These are phyloP conservation scores for Halcyon leucocephala DNA, from an alignment of 2,797 vertebrate species.

Conservation along the genomic window DNA sequence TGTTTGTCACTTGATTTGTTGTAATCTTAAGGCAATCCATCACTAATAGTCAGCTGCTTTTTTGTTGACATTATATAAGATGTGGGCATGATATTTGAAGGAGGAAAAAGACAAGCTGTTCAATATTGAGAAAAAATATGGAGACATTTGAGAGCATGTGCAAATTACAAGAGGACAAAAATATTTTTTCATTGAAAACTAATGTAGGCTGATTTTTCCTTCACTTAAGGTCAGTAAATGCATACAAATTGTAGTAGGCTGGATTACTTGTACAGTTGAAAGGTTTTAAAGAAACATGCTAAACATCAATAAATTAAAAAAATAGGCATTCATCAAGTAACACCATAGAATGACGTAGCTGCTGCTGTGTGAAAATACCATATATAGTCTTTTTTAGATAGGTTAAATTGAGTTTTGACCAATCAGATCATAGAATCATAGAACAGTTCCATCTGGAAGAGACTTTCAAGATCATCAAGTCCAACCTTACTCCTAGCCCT, in stretches of 20 bases:
- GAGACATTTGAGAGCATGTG: neutral
- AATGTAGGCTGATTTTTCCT: neutral
- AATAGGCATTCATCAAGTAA: neutral
- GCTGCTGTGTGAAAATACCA: neutral
- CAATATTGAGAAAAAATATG: neutral
- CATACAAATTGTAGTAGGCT: neutral
- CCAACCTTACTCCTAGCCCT: too few species aligned
- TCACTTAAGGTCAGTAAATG: neutral
- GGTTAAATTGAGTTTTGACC: neutral
- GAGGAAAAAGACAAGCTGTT: neutral
- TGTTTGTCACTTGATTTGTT: neutral
- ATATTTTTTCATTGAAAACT: neutral
- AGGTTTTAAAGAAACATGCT: neutral
- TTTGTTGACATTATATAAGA: neutral
- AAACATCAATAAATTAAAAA: neutral
- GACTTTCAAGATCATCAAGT: too few species aligned
- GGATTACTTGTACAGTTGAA: neutral
- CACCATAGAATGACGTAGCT: neutral
- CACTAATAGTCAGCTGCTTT: neutral
- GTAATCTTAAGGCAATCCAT: neutral
- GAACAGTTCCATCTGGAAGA: too few species aligned
- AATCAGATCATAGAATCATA: neutral
- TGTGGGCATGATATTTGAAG: neutral
- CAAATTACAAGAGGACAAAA: neutral
- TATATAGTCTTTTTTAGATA: neutral